Evolutionary conservation across 2,888 invertebrate genomes (phyloP), one percentile per base, ranked within the genome.

Genomic region (Parasteatoda lunata): DNA sequence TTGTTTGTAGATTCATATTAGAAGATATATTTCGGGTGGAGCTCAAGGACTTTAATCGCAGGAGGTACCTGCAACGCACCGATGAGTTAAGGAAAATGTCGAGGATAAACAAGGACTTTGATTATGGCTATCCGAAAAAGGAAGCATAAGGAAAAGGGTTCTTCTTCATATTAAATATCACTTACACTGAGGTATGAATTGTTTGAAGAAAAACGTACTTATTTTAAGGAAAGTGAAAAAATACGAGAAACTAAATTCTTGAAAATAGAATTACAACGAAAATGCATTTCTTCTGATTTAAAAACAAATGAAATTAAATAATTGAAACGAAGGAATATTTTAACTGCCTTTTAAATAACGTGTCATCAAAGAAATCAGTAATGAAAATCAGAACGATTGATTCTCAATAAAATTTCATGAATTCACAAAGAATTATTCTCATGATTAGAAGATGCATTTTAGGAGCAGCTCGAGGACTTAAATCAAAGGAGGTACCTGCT

Each of bases 381-480:
- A 30, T 30, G 30, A 30, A 1, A 30, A 30, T 30, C 30, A 30
- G 30, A 30, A 30, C 0, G 30, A 30, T 30, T 30, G 30, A 30
- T 30, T 30, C 30, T 30, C 30, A 30, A 30, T 0, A 30, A 30
- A 30, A 30, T 30, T 30, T 30, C 30, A 30, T 30, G 30, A 30
- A 30, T 30, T 30, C 2, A 2, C 30, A 30, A 2, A 30, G 30
- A 30, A 30, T 30, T 2, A 30, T 30, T 30, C 30, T 30, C 30
- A 30, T 30, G 30, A 66, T 54, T 54, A 3, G 54, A 54, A 54
- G 54, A 13, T 3, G 13, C 13, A 47, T n/a, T 77, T 77, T 7
- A 64, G 79, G 71, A 48, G 79, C 71, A 13, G 69, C 64, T 54
- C 79, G 71, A 79, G 64, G 71, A 49, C 79, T 71, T 48, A 54